phyloP scores from a whole-genome alignment of 2,113 vertebrate species.

The Proteles cristata region DNA sequence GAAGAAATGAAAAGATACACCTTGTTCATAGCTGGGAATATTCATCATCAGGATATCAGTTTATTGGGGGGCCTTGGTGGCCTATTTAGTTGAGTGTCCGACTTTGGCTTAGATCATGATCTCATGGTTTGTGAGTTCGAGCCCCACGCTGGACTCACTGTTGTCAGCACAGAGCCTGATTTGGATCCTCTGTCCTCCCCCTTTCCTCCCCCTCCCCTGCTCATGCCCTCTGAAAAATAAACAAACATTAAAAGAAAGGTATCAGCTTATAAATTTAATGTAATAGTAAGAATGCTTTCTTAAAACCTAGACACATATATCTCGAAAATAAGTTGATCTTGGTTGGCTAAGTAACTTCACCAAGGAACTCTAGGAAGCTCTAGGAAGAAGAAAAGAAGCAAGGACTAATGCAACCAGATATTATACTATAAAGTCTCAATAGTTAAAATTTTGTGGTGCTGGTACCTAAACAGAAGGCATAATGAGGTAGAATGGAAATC shows the following conservation, averaged over 20 bases:
- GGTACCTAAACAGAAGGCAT: neutral
- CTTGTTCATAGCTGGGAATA: neutral
- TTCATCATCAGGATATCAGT: neutral
- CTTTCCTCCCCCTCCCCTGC: too few species aligned
- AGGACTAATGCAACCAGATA: neutral
- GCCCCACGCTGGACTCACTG: too few species aligned
- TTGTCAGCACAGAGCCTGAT: too few species aligned
- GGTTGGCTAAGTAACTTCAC: neutral
- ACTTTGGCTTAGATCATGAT: too few species aligned
- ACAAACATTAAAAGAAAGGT: neutral
- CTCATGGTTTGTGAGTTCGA: too few species aligned
- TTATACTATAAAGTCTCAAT: neutral
- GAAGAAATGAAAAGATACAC: neutral
- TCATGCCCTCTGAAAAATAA: too few species aligned
- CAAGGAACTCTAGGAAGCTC: neutral
- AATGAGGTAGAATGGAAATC: neutral
- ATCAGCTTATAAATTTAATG: neutral
- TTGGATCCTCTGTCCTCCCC: too few species aligned
- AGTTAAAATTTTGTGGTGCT: neutral
- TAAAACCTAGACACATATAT: neutral
- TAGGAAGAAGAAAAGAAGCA: neutral
- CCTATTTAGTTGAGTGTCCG: too few species aligned
- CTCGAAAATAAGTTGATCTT: conserved; percentile 21
- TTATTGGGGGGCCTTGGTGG: neutral
- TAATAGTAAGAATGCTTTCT: neutral